Base-by-base conservation (phyloP, 2,888 invertebrate species). In the Mythimna pallens region DNA sequence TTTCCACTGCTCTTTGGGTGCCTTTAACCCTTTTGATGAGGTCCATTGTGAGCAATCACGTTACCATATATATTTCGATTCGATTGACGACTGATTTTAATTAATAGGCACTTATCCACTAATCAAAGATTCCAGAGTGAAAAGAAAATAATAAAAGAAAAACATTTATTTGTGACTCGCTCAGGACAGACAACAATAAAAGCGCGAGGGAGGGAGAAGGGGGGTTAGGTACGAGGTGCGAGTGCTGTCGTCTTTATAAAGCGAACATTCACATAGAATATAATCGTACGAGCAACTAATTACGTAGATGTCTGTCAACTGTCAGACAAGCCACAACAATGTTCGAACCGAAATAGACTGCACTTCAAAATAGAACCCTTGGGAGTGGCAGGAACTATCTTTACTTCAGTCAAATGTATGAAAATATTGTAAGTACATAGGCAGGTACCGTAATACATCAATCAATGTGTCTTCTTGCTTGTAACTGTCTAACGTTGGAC, bases 341-440 rank as follows among this genome's bases (percentile, higher is more conserved):
- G 84, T 82, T 78, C 76, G 65, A 70, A 65, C 82, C 54, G 65
- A 85, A 86, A 84, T 86, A 86, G 76, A 77, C 52, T 72, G 70
- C 65, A 81, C 80, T 83, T 82, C 71, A 77, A 83, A 86, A 88
- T 88, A 87, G 84, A 87, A 83, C 78, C 81, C 80, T 84, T 83
- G 86, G 81, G 84, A 82, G 83, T 82, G 81, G 74, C 83, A 82
- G 71, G 83, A 78, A 82, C 76, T 68, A 77, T 78, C n/a, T 70
- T 50, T 12, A 59, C 58, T 80, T 55, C 58, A 59, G 73, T 34
- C 17, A 57, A 80, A 80, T 76, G 64, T 63, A 81, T 67, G 58
- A 73, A 78, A 76, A 73, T 76, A 77, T 74, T 64, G 69, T 59
- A 59, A 58, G 74, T 65, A 69, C 70, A 55, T 22, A 36, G 14